A percentile compares a stretch with the other conserved stretches of the same genome.
Conservation (phyloP, 1,140 invertebrate genomes). For the Chlorops oryzae region DNA sequence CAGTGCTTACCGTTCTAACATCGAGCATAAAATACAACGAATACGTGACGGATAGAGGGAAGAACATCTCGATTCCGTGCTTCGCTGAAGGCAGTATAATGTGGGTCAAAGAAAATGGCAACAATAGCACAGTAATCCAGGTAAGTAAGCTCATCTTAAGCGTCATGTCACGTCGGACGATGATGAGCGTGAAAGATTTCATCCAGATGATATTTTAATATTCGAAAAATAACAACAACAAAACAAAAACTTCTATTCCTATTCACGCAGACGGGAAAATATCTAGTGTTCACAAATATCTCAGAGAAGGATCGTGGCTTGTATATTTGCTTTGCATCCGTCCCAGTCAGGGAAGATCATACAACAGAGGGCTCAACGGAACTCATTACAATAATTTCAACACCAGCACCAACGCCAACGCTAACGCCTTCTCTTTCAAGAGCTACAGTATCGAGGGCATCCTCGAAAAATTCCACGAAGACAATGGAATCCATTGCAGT, state of each 20-base stretch:
- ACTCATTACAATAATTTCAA: background rate
- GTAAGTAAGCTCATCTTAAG: no score
- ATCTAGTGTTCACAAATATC: slow-evolving; percentile 38
- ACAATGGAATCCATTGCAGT: slow-evolving; percentile 8
- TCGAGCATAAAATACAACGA: slow-evolving; percentile 46
- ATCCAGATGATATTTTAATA: no score
- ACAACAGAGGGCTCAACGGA: background rate
- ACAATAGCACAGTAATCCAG: slow-evolving; percentile 40
- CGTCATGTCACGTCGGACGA: background rate
- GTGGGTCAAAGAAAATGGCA: slow-evolving; percentile 44
- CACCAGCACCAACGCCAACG: background rate
- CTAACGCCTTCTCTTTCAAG: slow-evolving; percentile 2
- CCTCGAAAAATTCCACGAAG: background rate
- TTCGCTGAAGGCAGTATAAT: slow-evolving; percentile 39
- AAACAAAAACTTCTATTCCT: no score
- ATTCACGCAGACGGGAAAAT: slow-evolving; percentile 32
- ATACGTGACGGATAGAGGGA: slow-evolving; percentile 43
- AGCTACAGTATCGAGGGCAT: slow-evolving; percentile 3
- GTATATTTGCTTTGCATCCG: slow-evolving; percentile 40
- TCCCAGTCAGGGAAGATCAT: slow-evolving; percentile 15
- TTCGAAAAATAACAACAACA: no score
- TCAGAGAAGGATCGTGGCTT: slow-evolving; percentile 34
- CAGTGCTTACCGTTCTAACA: slow-evolving; percentile 45
- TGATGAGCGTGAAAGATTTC: background rate
- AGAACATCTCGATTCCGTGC: slow-evolving; percentile 45